Conservation (phyloP, 2,888 invertebrate species). For the Dyspetes luteomarginatus region DNA sequence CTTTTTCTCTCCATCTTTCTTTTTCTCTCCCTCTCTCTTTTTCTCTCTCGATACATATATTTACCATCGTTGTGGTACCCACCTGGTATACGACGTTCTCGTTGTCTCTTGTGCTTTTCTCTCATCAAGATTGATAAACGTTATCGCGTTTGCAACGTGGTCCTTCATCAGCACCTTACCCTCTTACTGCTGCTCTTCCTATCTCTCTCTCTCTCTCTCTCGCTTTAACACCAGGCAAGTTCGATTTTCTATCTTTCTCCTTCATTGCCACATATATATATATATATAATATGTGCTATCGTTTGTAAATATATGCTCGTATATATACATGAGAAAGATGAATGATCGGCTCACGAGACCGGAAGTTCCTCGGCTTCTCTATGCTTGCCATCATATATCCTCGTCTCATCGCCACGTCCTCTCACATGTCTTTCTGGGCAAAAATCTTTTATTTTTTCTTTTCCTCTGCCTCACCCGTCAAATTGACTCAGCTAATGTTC, state of each 20-base stretch:
- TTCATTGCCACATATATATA: slow-evolving; percentile 25
- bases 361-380: slow-evolving; percentile 53
- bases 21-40: slow-evolving; percentile 19
- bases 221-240: slow-evolving; percentile 15
- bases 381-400: slow-evolving; percentile 53
- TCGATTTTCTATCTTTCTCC: slow-evolving; percentile 54
- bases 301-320: neutral
- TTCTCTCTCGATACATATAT: slow-evolving; percentile 31
- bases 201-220: slow-evolving; percentile 18
- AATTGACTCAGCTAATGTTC: neutral
- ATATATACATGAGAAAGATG: slow-evolving; percentile 51
- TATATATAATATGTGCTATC: neutral
- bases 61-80: slow-evolving; percentile 29
- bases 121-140: slow-evolving; percentile 64
- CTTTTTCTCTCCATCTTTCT: neutral
- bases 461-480: neutral
- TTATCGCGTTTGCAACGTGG: slow-evolving; percentile 55
- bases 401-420: slow-evolving; percentile 17
- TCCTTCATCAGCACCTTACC: slow-evolving; percentile 63
- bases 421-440: neutral
- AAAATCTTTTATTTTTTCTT: slow-evolving; percentile 13
- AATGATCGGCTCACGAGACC: slow-evolving; percentile 58
- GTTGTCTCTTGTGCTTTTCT: slow-evolving; percentile 52
- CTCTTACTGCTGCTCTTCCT: slow-evolving; percentile 17
- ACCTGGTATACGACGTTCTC: slow-evolving; percentile 45